Percentiles rank a stretch among this genome's conserved stretches.
phyloP scores from a whole-genome alignment of 2,888 invertebrate species.

The Odontocerum albicorne region DNA sequence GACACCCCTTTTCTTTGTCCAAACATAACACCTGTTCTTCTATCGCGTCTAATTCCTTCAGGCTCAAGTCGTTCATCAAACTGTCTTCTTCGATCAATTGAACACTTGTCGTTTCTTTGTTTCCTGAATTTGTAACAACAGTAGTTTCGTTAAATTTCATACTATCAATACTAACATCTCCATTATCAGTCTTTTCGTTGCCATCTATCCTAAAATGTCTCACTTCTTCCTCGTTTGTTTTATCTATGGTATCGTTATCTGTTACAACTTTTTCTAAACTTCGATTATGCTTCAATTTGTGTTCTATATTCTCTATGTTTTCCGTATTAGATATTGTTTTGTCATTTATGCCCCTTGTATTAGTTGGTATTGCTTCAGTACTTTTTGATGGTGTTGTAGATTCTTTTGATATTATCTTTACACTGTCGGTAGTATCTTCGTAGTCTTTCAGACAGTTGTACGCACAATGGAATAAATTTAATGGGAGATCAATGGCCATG shows the following conservation, averaged over 20 bases:
- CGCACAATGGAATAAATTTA: slow-evolving; percentile 80
- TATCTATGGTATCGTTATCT: too few relatives aligned
- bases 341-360: too few relatives aligned
- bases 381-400: too few relatives aligned
- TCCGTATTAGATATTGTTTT: slow-evolving; percentile 36
- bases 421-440: slow-evolving; percentile 13
- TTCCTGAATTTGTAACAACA: too few relatives aligned
- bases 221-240: slow-evolving; percentile 29
- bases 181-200: neutral
- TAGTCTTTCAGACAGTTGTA: slow-evolving; percentile 57
- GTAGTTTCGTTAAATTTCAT: too few relatives aligned
- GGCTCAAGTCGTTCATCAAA: slow-evolving; percentile 8
- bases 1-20: neutral
- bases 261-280: too few relatives aligned
- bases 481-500: slow-evolving; percentile 81
- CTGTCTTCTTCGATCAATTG: neutral
- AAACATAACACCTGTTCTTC: slow-evolving; percentile 1
- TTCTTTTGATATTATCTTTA: neutral
- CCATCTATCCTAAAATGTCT: neutral
- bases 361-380: too few relatives aligned
- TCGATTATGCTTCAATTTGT: too few relatives aligned
- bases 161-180: neutral
- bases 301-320: too few relatives aligned
- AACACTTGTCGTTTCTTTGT: neutral
- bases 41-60: slow-evolving; percentile 1